Percentiles rank a stretch among this genome's conserved stretches.
phyloP scores from a whole-genome alignment of 2,888 invertebrate species.

The Caenorhabditis japonica region DNA sequence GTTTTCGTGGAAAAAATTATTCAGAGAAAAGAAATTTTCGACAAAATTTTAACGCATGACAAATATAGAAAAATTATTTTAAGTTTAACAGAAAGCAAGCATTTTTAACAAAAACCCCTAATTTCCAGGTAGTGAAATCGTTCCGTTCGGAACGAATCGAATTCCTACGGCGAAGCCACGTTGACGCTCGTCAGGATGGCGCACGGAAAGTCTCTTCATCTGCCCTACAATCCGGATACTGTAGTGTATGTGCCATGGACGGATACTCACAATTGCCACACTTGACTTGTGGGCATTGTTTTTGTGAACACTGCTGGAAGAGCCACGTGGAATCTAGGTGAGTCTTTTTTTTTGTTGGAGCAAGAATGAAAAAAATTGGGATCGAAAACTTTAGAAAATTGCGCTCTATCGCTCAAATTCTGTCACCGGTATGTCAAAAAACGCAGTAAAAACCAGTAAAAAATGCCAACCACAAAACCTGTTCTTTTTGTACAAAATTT shows the following conservation, averaged over 20 bases:
- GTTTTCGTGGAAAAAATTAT: too few species aligned
- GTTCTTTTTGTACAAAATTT: too few species aligned
- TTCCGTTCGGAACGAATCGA: slow-evolving; percentile 31
- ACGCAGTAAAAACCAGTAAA: too few species aligned
- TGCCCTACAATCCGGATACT: slow-evolving; percentile 24
- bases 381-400: too few species aligned
- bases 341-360: slow-evolving; percentile 80
- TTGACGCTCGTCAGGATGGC: slow-evolving; percentile 20
- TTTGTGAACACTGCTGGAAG: slow-evolving; percentile 96
- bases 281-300: slow-evolving; percentile 82
- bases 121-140: slow-evolving; percentile 21
- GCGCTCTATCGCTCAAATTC: too few species aligned
- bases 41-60: too few species aligned
- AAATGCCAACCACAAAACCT: too few species aligned
- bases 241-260: slow-evolving; percentile 56
- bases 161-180: slow-evolving; percentile 33
- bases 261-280: slow-evolving; percentile 34
- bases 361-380: background rate
- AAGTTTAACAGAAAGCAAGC: too few species aligned
- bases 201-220: slow-evolving; percentile 6
- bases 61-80: too few species aligned
- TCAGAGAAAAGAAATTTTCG: too few species aligned
- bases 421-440: too few species aligned
- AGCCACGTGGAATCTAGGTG: slow-evolving; percentile 97
- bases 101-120: too few species aligned